Percentiles rank a stretch among this genome's conserved stretches.
phyloP scores from a whole-genome alignment of 1,140 invertebrate species.

The Psix sp. region DNA sequence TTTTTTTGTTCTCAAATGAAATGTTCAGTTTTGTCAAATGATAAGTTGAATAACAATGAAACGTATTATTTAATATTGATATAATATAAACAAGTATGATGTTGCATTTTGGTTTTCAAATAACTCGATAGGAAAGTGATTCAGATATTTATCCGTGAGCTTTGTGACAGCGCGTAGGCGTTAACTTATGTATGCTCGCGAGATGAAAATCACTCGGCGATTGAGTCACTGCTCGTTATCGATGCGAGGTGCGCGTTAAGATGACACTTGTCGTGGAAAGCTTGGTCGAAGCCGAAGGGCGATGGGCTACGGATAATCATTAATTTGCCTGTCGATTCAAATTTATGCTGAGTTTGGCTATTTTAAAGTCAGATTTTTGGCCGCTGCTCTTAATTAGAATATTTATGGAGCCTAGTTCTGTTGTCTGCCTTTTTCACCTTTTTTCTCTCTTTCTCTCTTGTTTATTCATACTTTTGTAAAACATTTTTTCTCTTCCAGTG shows the following conservation, averaged over 20 bases:
- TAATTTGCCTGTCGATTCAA: conserved; percentile 13
- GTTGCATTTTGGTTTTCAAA: conserved; percentile 43
- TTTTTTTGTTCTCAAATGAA: too few species aligned
- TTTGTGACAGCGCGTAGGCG: conserved; percentile 46
- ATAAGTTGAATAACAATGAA: too few species aligned
- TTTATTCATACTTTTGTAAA: conserved; percentile 2
- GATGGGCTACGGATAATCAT: conserved; percentile 18
- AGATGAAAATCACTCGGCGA: conserved; percentile 50
- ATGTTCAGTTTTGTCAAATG: too few species aligned
- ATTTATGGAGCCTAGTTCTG: conserved; percentile 26
- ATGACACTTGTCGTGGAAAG: conserved; percentile 42
- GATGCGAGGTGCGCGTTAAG: conserved; percentile 33
- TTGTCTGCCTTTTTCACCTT: background rate
- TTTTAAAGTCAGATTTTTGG: conserved; percentile 41
- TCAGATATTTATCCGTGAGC: conserved; percentile 50
- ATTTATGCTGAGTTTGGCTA: conserved; percentile 43
- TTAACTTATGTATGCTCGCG: conserved; percentile 32
- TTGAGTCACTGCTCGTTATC: conserved; percentile 57
- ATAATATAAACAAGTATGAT: conserved; percentile 1
- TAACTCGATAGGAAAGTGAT: conserved; percentile 50
- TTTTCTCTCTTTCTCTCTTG: conserved; percentile 5
- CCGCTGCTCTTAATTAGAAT: conserved; percentile 33
- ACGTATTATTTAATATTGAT: too few species aligned
- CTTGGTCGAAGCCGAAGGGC: conserved; percentile 9
- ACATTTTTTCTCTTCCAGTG: background rate